Evolutionary conservation across 1,140 invertebrate species (phyloP), one percentile per base, ranked within the genome.

Genomic region (Nymphalis io): DNA sequence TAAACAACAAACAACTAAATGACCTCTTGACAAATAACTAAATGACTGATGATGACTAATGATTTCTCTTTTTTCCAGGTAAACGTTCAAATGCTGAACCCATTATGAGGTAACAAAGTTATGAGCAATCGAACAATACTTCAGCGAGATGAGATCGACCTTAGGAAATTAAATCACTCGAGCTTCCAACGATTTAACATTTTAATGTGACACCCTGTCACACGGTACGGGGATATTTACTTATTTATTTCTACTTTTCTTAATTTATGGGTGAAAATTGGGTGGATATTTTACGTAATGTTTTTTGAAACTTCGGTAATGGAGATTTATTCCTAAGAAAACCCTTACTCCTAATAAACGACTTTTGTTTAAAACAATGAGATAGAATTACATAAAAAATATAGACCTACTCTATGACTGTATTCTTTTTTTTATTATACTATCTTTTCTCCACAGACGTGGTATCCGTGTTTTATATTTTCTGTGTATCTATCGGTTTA

Each of bases 151-250:
- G 60, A 60, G 58, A 76, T 81, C 74, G 70, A 58, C 68, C 76
- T 80, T 78, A 82, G 78, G 78, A 85, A 85, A 84, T 85, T 82
- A 84, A 84, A 84, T 81, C 82, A 75, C 72, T 69, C 55, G 21
- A 51, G 70, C 71, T 51, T 38, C 48, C 55, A 48, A 57, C 57
- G 75, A 74, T 73, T 76, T 76, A 75, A 74, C 80, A 76, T 81
- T 81, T 76, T 78, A 81, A 84, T 82, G 72, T 72, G 65, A 40
- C 40, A n/a, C 1, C 44, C 40, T 60, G 23, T 82, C 58, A 84
- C 82, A 84, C 80, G 60, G 76, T 46, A 3, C 10, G 68, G 69
- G 64, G n/a, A 42, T 21, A 57, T 42, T 66, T 21, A 10, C 3
- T 5, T 16, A 10, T 48, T 16, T 16, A 16, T 11, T 55, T 44